Percentiles rank a stretch among this genome's conserved stretches.
phyloP scores from a whole-genome alignment of 2,888 invertebrate genomes.

The Folsomia candida region DNA sequence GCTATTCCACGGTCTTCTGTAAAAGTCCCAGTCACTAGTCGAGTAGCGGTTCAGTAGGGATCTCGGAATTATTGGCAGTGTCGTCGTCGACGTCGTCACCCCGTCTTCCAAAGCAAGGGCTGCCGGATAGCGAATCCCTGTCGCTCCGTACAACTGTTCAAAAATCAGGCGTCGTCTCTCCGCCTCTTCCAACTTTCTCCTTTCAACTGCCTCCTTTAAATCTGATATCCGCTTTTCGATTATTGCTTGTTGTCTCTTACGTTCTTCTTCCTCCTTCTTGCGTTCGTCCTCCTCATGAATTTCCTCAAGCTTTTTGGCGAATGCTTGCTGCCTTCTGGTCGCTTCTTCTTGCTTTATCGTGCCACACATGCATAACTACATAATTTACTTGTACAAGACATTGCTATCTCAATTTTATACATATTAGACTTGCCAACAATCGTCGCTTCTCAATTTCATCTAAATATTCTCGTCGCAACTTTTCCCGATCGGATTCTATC shows the following conservation, averaged over 20 bases:
- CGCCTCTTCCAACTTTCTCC: constrained; percentile 27
- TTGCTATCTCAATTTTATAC: background rate
- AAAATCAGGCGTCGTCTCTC: constrained; percentile 17
- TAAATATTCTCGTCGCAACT: constrained; percentile 42
- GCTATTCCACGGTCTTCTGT: constrained; percentile 37
- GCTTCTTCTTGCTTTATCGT: constrained; percentile 50
- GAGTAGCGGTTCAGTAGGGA: background rate
- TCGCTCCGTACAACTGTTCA: constrained; percentile 1
- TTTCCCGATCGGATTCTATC: constrained; percentile 47
- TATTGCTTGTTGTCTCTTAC: constrained; percentile 31
- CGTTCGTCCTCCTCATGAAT: constrained; percentile 46
- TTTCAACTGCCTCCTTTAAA: constrained; percentile 29
- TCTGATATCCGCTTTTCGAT: constrained; percentile 28
- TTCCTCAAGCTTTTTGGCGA: constrained; percentile 45
- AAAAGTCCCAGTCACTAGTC: background rate
- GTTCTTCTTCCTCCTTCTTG: constrained; percentile 40
- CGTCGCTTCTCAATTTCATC: constrained; percentile 44
- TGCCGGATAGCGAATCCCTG: background rate
- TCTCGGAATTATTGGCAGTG: background rate
- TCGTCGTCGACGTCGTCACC: background rate
- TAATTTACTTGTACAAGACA: background rate
- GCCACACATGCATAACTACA: background rate
- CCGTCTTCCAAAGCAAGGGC: constrained; percentile 12
- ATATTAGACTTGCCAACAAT: constrained; percentile 37
- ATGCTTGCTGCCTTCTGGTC: constrained; percentile 35